Percentiles rank a stretch among this genome's conserved stretches.
These are phyloP conservation scores for Ochropleura plecta DNA, from an alignment of 2,888 invertebrate species.

Conservation along the genomic window DNA sequence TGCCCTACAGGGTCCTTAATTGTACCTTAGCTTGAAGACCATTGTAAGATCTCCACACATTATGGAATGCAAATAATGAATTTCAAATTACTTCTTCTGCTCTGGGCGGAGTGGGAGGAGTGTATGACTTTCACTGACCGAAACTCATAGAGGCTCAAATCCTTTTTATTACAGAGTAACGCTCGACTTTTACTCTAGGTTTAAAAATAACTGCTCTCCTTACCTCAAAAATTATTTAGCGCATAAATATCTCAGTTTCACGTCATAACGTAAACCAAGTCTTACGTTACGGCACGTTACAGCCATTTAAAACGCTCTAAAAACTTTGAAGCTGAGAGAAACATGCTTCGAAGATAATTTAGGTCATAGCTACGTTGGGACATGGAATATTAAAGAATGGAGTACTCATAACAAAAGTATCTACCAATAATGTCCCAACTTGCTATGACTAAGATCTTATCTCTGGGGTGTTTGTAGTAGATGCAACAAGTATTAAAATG, in stretches of 20 bases:
- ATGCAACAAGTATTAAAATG: neutral
- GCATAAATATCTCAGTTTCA: constrained; percentile 35
- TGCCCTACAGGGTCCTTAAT: too few species aligned
- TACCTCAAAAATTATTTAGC: constrained; percentile 8
- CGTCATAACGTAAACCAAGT: constrained; percentile 44
- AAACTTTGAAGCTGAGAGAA: constrained; percentile 48
- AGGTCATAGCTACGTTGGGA: constrained; percentile 41
- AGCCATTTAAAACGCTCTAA: constrained; percentile 59
- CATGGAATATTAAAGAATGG: constrained; percentile 34
- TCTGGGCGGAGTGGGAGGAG: too few species aligned
- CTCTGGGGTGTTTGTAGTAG: neutral
- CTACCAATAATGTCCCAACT: neutral
- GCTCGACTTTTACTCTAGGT: neutral
- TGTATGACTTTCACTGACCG: too few species aligned
- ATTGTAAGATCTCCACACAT: too few species aligned
- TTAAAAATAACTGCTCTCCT: neutral
- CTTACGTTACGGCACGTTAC: constrained; percentile 50
- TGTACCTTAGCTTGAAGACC: too few species aligned
- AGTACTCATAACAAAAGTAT: constrained; percentile 2
- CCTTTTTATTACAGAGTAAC: neutral
- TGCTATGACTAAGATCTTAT: neutral
- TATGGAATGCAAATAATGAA: too few species aligned
- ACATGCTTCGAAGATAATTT: constrained; percentile 54
- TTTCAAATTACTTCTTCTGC: too few species aligned
- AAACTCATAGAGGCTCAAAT: neutral